Base-by-base conservation (phyloP, 2,888 invertebrate species). In the Keiferia lycopersicella region DNA sequence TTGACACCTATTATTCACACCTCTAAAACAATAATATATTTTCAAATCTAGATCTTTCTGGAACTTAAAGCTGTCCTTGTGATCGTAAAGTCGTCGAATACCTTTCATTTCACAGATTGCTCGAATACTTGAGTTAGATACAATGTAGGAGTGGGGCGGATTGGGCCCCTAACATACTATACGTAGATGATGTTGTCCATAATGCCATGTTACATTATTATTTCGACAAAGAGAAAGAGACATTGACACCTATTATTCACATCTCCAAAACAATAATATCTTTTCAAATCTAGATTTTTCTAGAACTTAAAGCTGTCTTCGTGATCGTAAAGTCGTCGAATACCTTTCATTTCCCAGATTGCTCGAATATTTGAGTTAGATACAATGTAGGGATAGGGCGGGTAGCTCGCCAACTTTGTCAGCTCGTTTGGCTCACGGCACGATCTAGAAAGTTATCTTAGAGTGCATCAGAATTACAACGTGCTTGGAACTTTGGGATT, bases 401-500 rank as follows among this genome's bases (percentile, higher is more conserved):
- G 75, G 70, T 66, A 71, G 72, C 73, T 67, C 71, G 74, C 73
- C 75, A 86, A 89, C 83, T 87, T 87, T 81, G 86, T 85, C 85
- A 86, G 85, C 80, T 87, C 86, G 84, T 86, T 87, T 83, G 80
- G 82, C 80, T 77, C 79, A 74, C 56, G 77, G 72, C 80, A 78
- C 84, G 81, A 86, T 83, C 84, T 75, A 71, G 78, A 81, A 84
- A 89, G 86, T 87, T 88, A 87, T 87, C 86, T 83, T 75, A 75
- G 76, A 88, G 87, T 87, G 87, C 88, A 88, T 87, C 80, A 84
- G 81, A 83, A 87, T 86, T 88, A 86, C 87, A 84, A 83, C 84
- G 82, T 84, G 78, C 82, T 81, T 73, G 77, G 75, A 86, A 86
- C 81, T 86, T 86, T 72, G 79, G 79, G 80, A 85, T 86, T 82